Base-by-base conservation (phyloP, 2,113 vertebrate genomes). In the Aphyosemion australe region DNA sequence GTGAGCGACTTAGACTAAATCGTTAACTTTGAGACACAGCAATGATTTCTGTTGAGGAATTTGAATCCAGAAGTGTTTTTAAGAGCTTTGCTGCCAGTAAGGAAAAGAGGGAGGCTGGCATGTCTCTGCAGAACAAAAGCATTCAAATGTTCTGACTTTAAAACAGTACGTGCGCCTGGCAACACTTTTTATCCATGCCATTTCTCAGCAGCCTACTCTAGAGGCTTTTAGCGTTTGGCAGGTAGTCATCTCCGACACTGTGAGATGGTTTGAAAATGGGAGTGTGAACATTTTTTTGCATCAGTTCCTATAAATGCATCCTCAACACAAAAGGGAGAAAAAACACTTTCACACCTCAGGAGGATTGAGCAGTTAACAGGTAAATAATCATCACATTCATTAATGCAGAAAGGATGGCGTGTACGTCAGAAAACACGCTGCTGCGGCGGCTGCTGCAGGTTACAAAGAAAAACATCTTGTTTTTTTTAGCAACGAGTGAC, bases 401-500 rank as follows among this genome's bases (percentile, higher is more conserved):
- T 15, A 64, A 69, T 49, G 63, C 54, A 62, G 14, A 21, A 66
- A 55, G 45, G 39, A 46, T 26, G 19, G 47, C 16, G 13, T 26
- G 26, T 19, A 52, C 58, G 48, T 69, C 20, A 43, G 12, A 52
- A 45, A 55, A 72, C 37, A 21, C 51, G 46, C 32, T 20, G 51
- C 41, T n/a, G 32, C 32, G 3, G 18, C 34, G 69, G 55, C 54
- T 16, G 37, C 63, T 21, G 52, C 34, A 31, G 58, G 43, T 66
- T 69, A 67, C 50, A 61, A 65, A 62, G 16, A 47, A 70, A 60
- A 21, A 74, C 19, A 55, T 55, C 57, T 15, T 70, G 49, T 65
- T 79, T 63, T 73, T 45, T 72, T 66, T 47, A 48, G 55, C 52
- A 47, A 64, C 65, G 50, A 75, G 60, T 82, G 76, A 81, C 71